A percentile compares a stretch with the other conserved stretches of the same genome.
phyloP scores from a whole-genome alignment of 2,888 invertebrate species.

The Gortyna flavago region DNA sequence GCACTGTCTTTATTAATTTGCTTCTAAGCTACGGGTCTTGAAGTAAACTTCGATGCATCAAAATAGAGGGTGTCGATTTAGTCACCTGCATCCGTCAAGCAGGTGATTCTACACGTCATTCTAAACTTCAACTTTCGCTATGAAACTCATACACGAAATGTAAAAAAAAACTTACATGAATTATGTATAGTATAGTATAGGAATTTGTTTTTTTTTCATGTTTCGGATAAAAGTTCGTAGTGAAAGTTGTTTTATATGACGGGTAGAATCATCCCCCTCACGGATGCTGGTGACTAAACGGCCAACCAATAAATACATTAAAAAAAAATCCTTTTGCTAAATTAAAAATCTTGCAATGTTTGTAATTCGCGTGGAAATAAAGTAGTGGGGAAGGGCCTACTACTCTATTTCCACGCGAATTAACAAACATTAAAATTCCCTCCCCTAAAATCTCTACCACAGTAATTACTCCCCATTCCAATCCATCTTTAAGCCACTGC shows the following conservation, averaged over 20 bases:
- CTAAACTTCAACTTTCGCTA: neutral
- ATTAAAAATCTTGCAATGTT: too few relatives aligned
- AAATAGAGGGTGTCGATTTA: too few relatives aligned
- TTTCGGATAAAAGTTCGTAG: neutral
- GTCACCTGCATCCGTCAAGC: too few relatives aligned
- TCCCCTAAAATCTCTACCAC: slow-evolving; percentile 29
- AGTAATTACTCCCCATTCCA: slow-evolving; percentile 41
- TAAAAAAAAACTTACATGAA: too few relatives aligned
- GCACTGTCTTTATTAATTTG: neutral
- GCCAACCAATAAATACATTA: too few relatives aligned
- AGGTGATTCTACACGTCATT: neutral
- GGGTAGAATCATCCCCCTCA: neutral
- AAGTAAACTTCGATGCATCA: too few relatives aligned
- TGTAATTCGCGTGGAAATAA: too few relatives aligned
- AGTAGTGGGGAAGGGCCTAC: too few relatives aligned
- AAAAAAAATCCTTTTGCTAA: neutral
- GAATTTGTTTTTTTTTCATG: too few relatives aligned
- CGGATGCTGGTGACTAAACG: neutral
- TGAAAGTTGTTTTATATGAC: neutral
- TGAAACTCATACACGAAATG: too few relatives aligned
- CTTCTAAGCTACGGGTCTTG: neutral
- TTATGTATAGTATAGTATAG: too few relatives aligned
- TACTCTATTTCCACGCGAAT: slow-evolving; percentile 12
- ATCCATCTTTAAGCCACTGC: slow-evolving; percentile 28
- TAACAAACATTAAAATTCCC: slow-evolving; percentile 9